Evolutionary conservation across 2,888 invertebrate species (phyloP), one percentile per base, ranked within the genome.

Genomic region (Lasioglossum pauxillum): DNA sequence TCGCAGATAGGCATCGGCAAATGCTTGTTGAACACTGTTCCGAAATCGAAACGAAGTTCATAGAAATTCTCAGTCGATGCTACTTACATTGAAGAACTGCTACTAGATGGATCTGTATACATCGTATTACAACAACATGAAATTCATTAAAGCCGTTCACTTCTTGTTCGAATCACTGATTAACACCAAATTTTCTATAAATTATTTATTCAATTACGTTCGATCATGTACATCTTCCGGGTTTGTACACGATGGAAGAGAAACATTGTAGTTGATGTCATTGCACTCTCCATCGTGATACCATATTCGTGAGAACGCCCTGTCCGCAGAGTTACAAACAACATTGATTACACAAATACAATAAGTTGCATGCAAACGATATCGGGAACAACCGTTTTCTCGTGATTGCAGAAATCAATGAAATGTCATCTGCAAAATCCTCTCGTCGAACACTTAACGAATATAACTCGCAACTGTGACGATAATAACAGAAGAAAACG

Each of bases 71-170:
- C 38, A n/a, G 1, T 41, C 44, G 41, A 41, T 57, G 16, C 1
- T 73, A 82, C 60, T 64, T 64, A 53, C 57, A 76, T 44, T 12
- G 41, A 27, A 23, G 44, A 49, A 53, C 53, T 35, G 27, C 23
- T 44, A 72, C 53, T 57, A 53, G 5, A 53, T 14, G 23, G 31
- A 67, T 10, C 23, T 31, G 46, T 23, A 10, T 46, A 46, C 16
- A 46, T 67, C 31, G 10, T 5, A 35, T n/a, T 77, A 46, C 16
- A 67, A 46, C 64, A 14, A 27, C 8, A 31, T 23, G 44, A 23
- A 23, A 67, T 16, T 19, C 27, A 41, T 7, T 19, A 19, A 14
- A 60, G 31, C 5, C 27, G 5, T 16, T 16, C 16, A 35, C 19
- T 19, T 35, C 0, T 64, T 16, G 8, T 7, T 67, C 35, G 60